A percentile compares a stretch with the other conserved stretches of the same genome.
Conservation (phyloP, 2,888 invertebrate genomes). For the Dinocampus coccinellae region DNA sequence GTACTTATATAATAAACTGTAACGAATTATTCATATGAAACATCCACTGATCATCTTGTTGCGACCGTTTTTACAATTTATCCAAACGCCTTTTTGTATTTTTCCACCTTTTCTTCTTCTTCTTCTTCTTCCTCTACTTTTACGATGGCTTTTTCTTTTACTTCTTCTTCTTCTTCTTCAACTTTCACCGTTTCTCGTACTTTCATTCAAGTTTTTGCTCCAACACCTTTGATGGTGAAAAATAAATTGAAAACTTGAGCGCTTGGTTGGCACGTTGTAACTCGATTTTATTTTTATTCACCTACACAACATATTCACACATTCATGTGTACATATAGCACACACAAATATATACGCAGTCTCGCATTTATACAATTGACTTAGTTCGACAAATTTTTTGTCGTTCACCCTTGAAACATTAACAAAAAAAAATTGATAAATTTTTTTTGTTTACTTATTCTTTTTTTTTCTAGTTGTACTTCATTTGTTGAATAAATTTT, state of each 20-base stretch:
- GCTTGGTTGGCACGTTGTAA: slow-evolving; percentile 25
- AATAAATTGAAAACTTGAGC: slow-evolving; percentile 24
- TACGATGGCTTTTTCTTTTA: neutral
- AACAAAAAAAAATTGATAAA: slow-evolving; percentile 5
- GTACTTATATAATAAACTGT: neutral
- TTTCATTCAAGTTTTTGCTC: neutral
- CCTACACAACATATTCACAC: neutral
- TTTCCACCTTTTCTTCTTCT: no score
- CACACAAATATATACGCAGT: neutral
- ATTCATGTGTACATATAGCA: neutral
- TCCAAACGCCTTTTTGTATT: no score
- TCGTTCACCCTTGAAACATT: neutral
- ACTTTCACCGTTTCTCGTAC: neutral
- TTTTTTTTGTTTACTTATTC: neutral
- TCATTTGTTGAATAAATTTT: neutral
- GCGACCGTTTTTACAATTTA: no score
- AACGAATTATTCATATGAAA: neutral
- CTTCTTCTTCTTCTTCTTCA: neutral
- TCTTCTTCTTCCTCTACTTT: neutral
- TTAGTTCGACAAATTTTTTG: slow-evolving; percentile 14
- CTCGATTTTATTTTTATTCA: slow-evolving; percentile 24
- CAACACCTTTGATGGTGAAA: slow-evolving; percentile 1
- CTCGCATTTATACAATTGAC: neutral
- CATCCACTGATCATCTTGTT: neutral
- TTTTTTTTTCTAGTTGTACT: neutral